A percentile compares a stretch with the other conserved stretches of the same genome.
phyloP scores from a whole-genome alignment of 2,113 vertebrate species.

The Notarius lentiginosus region DNA sequence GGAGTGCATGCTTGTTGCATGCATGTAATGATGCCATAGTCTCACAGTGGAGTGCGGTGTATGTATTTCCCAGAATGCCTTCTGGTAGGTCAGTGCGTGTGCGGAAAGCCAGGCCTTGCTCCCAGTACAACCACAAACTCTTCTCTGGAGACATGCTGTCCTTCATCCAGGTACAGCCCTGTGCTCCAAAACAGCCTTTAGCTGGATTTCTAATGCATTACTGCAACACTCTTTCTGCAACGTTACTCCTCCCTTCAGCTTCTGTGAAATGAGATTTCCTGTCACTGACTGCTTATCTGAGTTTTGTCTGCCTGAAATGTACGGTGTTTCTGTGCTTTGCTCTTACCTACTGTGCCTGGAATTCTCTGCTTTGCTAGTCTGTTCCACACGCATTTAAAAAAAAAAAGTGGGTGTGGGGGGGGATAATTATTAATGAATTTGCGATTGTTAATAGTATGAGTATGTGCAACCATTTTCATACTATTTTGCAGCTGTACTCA shows the following conservation, averaged over 20 bases:
- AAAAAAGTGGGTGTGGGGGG: no score
- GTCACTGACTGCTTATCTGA: background rate
- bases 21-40: conserved; percentile 48
- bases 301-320: background rate
- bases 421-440: background rate
- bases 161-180: conserved; percentile 77
- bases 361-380: background rate
- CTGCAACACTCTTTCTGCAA: conserved; percentile 43
- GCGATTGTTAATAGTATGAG: background rate
- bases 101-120: conserved; percentile 76
- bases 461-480: background rate
- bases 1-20: conserved; percentile 41
- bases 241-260: conserved; percentile 28
- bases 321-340: background rate
- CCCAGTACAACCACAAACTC: conserved; percentile 82
- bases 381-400: background rate
- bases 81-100: conserved; percentile 73
- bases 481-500: background rate
- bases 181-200: conserved; percentile 36
- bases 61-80: conserved; percentile 75
- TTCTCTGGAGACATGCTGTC: conserved; percentile 82
- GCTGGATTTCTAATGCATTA: conserved; percentile 34
- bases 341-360: background rate
- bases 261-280: background rate
- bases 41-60: conserved; percentile 59